Evolutionary conservation across 2,888 invertebrate species (phyloP).

Genomic region (Odiellus spinosus): DNA sequence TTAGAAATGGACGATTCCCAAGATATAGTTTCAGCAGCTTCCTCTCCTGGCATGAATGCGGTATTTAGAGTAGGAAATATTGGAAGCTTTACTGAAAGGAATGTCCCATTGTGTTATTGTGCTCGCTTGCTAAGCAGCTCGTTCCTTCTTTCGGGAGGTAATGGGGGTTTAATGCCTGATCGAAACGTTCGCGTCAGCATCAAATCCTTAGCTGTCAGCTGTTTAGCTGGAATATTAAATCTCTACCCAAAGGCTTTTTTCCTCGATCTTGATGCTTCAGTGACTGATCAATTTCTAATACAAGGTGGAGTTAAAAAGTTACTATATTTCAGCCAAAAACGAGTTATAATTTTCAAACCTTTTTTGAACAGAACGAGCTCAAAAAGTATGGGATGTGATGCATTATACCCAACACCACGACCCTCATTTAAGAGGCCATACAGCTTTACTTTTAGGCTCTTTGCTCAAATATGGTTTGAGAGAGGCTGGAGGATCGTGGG

Average conservation of each 20-base stretch:
- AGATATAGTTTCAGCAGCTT: constrained; percentile 9
- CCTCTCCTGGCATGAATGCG: constrained; percentile 11
- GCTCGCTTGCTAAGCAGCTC: constrained; percentile 51
- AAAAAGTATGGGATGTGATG: constrained; percentile 52
- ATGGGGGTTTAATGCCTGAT: constrained; percentile 47
- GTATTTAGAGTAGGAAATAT: constrained; percentile 41
- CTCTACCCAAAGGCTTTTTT: constrained; percentile 57
- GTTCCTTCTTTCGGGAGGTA: constrained; percentile 50
- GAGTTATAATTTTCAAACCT: constrained; percentile 10
- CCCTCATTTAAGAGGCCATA: constrained; percentile 61
- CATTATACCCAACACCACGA: constrained; percentile 54
- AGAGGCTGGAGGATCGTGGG: constrained; percentile 39
- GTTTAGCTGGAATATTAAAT: constrained; percentile 55
- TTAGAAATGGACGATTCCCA: constrained; percentile 13
- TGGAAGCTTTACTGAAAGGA: constrained; percentile 47
- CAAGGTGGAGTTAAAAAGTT: too few species aligned
- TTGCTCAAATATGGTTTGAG: constrained; percentile 46
- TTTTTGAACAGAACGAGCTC: constrained; percentile 27
- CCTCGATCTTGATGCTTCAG: constrained; percentile 33
- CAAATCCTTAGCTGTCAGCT: constrained; percentile 67
- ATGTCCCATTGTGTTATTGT: constrained; percentile 51
- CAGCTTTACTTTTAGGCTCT: constrained; percentile 48
- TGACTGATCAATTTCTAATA: too few species aligned
- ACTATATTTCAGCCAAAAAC: constrained; percentile 23
- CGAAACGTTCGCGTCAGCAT: constrained; percentile 68